Evolutionary conservation across 2,113 vertebrate genomes (phyloP), one percentile per base, ranked within the genome.

Genomic region (Dasyurus viverrinus): DNA sequence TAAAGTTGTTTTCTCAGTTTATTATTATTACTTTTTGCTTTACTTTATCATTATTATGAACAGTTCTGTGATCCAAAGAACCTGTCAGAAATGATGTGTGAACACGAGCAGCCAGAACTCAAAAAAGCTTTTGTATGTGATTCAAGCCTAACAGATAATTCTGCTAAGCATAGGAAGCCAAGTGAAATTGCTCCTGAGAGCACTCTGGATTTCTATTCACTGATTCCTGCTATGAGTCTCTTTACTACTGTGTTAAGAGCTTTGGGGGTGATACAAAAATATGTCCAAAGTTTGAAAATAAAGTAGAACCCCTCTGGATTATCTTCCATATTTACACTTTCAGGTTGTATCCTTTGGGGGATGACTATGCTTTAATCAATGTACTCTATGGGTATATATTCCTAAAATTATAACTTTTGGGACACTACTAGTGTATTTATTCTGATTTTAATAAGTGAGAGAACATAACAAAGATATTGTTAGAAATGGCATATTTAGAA

Each of bases 11-110:
- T 97, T 97, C 95, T 97, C 30, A 4, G 89, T 93, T 96, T 96
- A 92, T 10, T n/a, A 76, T 96, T n/a, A 60, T 96, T 93, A 96
- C 96, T 94, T 47, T 96, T 96, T 97, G 96, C 97, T 92, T 97
- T 93, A 95, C 91, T 97, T 68, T 60, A 96, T 95, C 93, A 91
- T 97, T 53, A 96, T 96, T 97, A 96, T 89, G 94, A 95, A 91
- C 46, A 53, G 91, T 97, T 97, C 95, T 95, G 92, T 91, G 89
- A 94, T 97, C 95, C 96, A 53, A 93, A 93, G 92, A 89, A 89
- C 54, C 54, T 95, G 89, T 98, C 93, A 91, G 95, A 96, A 57
- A 94, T 96, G 92, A 96, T 96, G 90, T 89, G 36, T 54, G 53
- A 95, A 94, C 68, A 42, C 8, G 19, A 84, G 68, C 16, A 42